phyloP scores from a whole-genome alignment of 2,113 vertebrate species.

The Erinaceus europaeus region DNA sequence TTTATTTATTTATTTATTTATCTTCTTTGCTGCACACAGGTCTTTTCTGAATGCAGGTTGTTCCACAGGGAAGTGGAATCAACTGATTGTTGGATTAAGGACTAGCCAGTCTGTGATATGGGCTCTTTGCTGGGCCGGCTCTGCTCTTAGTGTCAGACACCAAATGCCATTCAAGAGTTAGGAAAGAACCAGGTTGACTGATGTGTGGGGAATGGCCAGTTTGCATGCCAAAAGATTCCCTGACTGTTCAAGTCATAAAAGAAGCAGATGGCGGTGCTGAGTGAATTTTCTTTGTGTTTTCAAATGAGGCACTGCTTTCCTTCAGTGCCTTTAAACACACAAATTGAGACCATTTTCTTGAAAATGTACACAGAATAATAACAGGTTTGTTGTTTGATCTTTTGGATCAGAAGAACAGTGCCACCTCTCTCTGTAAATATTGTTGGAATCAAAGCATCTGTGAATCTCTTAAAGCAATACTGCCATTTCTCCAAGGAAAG shows the following conservation, averaged over 20 bases:
- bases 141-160: background rate
- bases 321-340: conserved; percentile 58
- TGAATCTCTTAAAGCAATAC: conserved; percentile 42
- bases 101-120: too few species aligned
- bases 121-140: too few species aligned
- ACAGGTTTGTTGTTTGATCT: conserved; percentile 57
- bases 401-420: background rate
- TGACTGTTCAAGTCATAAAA: conserved; percentile 68
- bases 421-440: background rate
- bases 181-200: conserved; percentile 7
- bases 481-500: conserved; percentile 39
- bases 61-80: background rate
- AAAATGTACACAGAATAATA: conserved; percentile 64
- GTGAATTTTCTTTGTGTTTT: conserved; percentile 78
- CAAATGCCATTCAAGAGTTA: background rate
- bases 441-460: conserved; percentile 49
- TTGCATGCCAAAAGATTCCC: conserved; percentile 73
- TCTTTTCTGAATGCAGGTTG: background rate
- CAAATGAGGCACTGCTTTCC: conserved; percentile 69
- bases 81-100: too few species aligned
- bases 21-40: too few species aligned
- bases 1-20: too few species aligned
- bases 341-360: conserved; percentile 77
- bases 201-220: conserved; percentile 66
- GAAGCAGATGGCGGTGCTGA: conserved; percentile 46